A percentile compares a stretch with the other conserved stretches of the same genome.
phyloP scores from a whole-genome alignment of 2,888 invertebrate species.

The Pyrrhosoma nymphula region DNA sequence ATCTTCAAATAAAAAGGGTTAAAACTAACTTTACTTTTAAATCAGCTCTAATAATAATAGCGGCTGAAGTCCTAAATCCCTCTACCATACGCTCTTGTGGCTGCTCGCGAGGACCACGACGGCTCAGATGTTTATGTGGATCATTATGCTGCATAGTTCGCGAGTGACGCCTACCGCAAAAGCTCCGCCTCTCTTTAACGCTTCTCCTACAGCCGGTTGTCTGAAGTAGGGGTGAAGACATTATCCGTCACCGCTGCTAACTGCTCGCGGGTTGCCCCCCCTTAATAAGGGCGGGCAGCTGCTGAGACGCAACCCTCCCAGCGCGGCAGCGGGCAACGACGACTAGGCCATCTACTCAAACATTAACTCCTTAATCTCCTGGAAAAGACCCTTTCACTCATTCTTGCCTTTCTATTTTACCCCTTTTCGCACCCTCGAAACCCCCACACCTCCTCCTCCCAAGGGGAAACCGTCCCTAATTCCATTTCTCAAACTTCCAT shows the following conservation, averaged over 20 bases:
- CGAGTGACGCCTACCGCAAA: not conserved
- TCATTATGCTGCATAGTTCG: not conserved
- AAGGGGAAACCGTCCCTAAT: not conserved
- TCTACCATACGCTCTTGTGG: too few relatives aligned
- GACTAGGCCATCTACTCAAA: not conserved
- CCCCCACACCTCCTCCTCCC: not conserved
- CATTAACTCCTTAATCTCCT: not conserved
- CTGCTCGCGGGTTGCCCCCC: not conserved
- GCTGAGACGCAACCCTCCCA: not conserved
- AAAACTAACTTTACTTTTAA: too few relatives aligned
- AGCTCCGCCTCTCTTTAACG: not conserved
- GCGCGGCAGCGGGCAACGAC: not conserved
- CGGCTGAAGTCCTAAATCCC: too few relatives aligned
- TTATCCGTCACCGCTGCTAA: not conserved
- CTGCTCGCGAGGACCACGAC: too few relatives aligned
- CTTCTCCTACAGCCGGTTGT: not conserved
- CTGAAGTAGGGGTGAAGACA: not conserved
- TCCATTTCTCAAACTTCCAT: not conserved
- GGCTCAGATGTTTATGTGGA: not conserved
- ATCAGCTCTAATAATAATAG: too few relatives aligned
- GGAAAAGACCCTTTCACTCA: slow-evolving; percentile 2
- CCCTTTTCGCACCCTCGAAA: not conserved
- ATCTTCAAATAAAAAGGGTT: too few relatives aligned
- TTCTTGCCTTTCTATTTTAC: not conserved
- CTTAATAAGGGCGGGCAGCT: not conserved